phyloP scores from a whole-genome alignment of 2,797 vertebrate species.

The Garrulus glandarius region DNA sequence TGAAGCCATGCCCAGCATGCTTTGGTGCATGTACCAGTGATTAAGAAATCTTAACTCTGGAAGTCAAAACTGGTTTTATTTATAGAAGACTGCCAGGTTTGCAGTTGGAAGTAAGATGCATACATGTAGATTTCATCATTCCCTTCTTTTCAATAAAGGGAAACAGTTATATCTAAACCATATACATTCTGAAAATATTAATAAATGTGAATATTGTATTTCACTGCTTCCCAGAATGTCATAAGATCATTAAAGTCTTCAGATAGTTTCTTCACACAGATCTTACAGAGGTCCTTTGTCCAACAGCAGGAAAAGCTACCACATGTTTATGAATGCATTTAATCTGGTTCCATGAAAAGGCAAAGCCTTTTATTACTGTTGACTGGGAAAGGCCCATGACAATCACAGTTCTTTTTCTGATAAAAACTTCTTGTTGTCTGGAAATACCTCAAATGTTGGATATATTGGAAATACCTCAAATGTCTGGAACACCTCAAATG shows the following conservation, averaged over 20 bases:
- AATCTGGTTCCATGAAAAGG: not conserved
- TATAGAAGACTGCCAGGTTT: not conserved
- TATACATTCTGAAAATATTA: not conserved
- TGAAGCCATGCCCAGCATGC: not conserved
- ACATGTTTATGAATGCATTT: not conserved
- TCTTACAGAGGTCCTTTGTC: not conserved
- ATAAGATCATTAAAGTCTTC: not conserved
- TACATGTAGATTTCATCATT: not conserved
- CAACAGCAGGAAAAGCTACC: not conserved
- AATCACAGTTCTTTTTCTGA: not conserved
- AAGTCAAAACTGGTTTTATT: not conserved
- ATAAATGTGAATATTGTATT: not conserved
- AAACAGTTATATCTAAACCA: not conserved
- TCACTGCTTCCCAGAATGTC: not conserved
- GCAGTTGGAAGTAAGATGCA: not conserved
- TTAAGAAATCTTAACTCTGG: not conserved
- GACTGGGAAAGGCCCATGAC: not conserved
- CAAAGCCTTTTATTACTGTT: not conserved
- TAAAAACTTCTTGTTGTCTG: not conserved
- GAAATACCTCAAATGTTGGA: no score
- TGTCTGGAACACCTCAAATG: not conserved
- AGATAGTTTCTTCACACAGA: not conserved
- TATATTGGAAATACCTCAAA: no score
- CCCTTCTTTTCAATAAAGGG: not conserved
- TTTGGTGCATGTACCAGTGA: not conserved